Evolutionary conservation across 2,888 invertebrate species (phyloP).

Genomic region (Callyntrura sp.): DNA sequence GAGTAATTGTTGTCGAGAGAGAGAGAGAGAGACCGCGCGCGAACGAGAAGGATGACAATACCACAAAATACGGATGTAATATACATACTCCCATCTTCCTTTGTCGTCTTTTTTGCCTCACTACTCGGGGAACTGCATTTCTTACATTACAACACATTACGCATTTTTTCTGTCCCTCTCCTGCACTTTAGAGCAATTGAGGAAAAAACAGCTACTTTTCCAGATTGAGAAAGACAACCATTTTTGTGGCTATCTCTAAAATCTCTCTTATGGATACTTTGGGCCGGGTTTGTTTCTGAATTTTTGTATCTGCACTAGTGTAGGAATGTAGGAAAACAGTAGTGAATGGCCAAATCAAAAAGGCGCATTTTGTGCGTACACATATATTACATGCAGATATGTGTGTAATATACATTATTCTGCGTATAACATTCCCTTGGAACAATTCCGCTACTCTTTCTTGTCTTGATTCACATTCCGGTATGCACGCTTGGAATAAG

Average conservation of each 20-base stretch:
- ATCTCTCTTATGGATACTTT: slow-evolving; percentile 56
- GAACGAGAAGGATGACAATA: slow-evolving; percentile 16
- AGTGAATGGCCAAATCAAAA: too few relatives aligned
- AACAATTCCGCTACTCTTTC: slow-evolving; percentile 13
- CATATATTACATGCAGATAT: too few relatives aligned
- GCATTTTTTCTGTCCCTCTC: slow-evolving; percentile 68
- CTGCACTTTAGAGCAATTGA: slow-evolving; percentile 31
- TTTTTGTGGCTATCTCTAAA: slow-evolving; percentile 67
- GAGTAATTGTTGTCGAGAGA: background rate
- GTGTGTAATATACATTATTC: background rate
- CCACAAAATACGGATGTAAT: slow-evolving; percentile 42
- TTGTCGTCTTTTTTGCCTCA: background rate
- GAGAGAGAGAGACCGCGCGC: background rate
- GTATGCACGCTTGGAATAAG: background rate
- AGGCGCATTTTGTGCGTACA: too few relatives aligned
- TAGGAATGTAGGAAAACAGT: too few relatives aligned
- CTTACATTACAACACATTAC: slow-evolving; percentile 60
- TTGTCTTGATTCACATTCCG: slow-evolving; percentile 3
- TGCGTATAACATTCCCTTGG: slow-evolving; percentile 1
- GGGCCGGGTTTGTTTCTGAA: too few relatives aligned
- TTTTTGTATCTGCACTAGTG: slow-evolving; percentile 46
- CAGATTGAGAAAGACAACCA: slow-evolving; percentile 70
- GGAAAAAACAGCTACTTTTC: slow-evolving; percentile 60
- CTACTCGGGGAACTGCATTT: slow-evolving; percentile 24
- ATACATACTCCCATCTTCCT: slow-evolving; percentile 9